phyloP scores from a whole-genome alignment of 2,797 vertebrate genomes.

The Aldrovandia affinis region DNA sequence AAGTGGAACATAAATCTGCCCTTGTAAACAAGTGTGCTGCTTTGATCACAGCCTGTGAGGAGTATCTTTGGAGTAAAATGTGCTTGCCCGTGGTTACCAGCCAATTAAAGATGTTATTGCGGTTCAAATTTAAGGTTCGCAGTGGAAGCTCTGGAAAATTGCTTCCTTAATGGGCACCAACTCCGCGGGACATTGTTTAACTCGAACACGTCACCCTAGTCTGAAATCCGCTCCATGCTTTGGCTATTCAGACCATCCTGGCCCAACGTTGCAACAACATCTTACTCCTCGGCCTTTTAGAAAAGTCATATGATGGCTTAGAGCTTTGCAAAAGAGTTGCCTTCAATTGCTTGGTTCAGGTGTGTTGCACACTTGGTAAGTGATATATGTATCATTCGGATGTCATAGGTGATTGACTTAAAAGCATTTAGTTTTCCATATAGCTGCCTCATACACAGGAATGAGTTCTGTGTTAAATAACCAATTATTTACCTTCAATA shows the following conservation, averaged over 20 bases:
- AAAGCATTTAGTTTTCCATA: background rate
- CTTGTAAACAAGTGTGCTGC: background rate
- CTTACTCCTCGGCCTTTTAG: background rate
- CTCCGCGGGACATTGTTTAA: background rate
- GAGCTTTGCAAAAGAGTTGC: background rate
- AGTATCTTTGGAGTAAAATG: background rate
- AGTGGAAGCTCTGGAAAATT: constrained; percentile 2
- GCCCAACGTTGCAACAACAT: background rate
- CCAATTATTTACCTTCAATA: background rate
- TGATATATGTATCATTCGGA: background rate
- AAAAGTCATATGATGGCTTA: background rate
- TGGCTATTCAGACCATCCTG: background rate
- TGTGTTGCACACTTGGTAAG: background rate
- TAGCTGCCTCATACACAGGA: background rate
- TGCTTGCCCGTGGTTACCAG: constrained; percentile 1
- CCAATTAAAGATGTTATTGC: constrained; percentile 31
- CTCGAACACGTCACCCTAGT: background rate
- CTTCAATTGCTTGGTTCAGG: background rate
- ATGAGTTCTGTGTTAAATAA: background rate
- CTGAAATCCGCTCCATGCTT: background rate
- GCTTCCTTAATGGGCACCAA: constrained; percentile 15
- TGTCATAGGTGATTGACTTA: background rate
- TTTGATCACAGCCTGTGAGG: background rate
- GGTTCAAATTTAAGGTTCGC: constrained; percentile 14
- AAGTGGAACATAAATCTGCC: background rate